phyloP scores from a whole-genome alignment of 2,888 invertebrate species.

The Hesperia comma region DNA sequence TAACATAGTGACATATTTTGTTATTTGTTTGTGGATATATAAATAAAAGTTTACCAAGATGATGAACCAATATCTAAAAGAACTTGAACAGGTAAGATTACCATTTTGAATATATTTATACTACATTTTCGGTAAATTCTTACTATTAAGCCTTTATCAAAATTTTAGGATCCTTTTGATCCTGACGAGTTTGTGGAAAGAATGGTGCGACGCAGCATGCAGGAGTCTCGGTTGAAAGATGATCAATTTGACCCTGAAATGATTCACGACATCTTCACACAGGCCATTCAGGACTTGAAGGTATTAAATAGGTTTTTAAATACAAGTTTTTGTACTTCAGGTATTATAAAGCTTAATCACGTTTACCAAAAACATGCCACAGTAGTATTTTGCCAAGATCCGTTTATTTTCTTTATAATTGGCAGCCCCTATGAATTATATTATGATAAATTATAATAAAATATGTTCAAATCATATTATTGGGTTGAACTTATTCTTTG shows the following conservation, averaged over 20 bases:
- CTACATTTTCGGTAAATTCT: constrained; percentile 12
- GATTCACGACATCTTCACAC: constrained; percentile 95
- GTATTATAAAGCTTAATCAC: no score
- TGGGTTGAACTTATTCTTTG: no score
- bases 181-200: constrained; percentile 98
- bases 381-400: no score
- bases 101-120: background rate
- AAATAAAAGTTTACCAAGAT: constrained; percentile 79
- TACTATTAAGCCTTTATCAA: constrained; percentile 2
- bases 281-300: constrained; percentile 93
- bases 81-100: constrained; percentile 89
- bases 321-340: background rate
- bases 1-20: background rate
- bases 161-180: constrained; percentile 95
- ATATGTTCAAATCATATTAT: no score
- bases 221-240: constrained; percentile 87
- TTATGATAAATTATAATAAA: no score
- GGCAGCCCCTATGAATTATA: no score
- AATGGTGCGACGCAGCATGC: constrained; percentile 96
- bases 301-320: constrained; percentile 44
- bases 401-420: no score
- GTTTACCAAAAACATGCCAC: no score
- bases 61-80: constrained; percentile 95
- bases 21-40: background rate
- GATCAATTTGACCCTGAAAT: constrained; percentile 91